phyloP scores from a whole-genome alignment of 2,888 invertebrate species.

The Blera fallax region DNA sequence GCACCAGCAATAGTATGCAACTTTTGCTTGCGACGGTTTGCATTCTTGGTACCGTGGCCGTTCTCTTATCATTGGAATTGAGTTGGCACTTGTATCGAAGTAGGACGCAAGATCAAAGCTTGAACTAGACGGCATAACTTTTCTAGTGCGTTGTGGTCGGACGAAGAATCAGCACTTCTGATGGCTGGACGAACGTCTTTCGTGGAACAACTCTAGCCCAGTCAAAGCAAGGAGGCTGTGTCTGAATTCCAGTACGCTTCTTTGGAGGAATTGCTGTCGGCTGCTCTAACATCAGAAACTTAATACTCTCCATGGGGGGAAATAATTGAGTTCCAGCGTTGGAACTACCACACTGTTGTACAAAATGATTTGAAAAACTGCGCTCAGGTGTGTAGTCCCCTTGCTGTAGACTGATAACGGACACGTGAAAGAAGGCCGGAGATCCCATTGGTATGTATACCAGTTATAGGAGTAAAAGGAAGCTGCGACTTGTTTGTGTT shows the following conservation, averaged over 20 bases:
- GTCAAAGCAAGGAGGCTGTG: slow-evolving; percentile 21
- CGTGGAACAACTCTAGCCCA: slow-evolving; percentile 59
- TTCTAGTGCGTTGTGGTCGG: slow-evolving; percentile 55
- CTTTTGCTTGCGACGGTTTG: slow-evolving; percentile 60
- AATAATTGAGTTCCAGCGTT: neutral
- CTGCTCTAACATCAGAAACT: slow-evolving; percentile 17
- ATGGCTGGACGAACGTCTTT: slow-evolving; percentile 21
- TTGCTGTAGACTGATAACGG: slow-evolving; percentile 36
- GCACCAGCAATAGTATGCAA: slow-evolving; percentile 44
- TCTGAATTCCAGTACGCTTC: slow-evolving; percentile 12
- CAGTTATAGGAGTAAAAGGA: neutral
- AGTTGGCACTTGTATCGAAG: slow-evolving; percentile 48
- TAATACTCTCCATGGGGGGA: slow-evolving; percentile 12
- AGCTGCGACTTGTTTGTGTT: neutral
- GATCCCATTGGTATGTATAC: neutral
- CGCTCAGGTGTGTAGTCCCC: slow-evolving; percentile 41
- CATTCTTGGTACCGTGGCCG: slow-evolving; percentile 34
- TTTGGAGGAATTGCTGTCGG: neutral
- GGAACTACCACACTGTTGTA: neutral
- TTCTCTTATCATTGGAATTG: slow-evolving; percentile 57
- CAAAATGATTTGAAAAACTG: slow-evolving; percentile 29
- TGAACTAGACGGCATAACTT: slow-evolving; percentile 26
- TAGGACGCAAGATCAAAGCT: slow-evolving; percentile 45
- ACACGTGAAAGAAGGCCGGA: slow-evolving; percentile 45
- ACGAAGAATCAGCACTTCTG: slow-evolving; percentile 46